Evolutionary conservation across 2,888 invertebrate species (phyloP), one percentile per base, ranked within the genome.

Genomic region (Petrolisthes manimaculis): DNA sequence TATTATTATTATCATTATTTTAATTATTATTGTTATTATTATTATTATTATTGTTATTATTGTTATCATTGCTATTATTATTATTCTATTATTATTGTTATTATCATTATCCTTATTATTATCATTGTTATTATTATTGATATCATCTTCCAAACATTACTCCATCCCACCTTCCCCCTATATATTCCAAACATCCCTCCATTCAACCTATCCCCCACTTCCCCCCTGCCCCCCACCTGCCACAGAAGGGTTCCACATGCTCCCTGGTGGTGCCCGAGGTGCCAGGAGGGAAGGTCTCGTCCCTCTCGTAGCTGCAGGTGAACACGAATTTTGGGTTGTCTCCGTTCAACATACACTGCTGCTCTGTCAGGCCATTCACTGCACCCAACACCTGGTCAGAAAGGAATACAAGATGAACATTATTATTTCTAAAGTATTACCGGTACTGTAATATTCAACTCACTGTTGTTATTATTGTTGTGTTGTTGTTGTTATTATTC

Each of bases 231-330:
- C 21, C 56, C 14, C 56, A 87, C 87, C 87, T 87, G 24, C 87
- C 87, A 55, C 87, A 87, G 55, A 69, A 87, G 12, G 87, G 83
- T 21, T 51, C 67, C 18, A 78, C 51, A 1, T 71, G 21, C 5
- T 69, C 79, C n/a, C 83, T 69, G 21, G 54, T 14, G 9, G 5
- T 51, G 3, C 83, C 83, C 3, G 12, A 8, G 5, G 3, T 24
- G 4, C 83, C 83, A 3, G 61, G 83, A 3, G 75, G 83, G 5
- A 18, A 4, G 14, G 14, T 53, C 9, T 69, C 78, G 14, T 78
- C 21, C 5, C 8, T 53, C 56, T 87, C 87, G 67, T 54, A 87
- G 54, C 55, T 69, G 2, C 24, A 5, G 9, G 54, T 1, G 5
- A 53, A 74, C 21, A 3, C 14, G 78, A 69, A 53, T 4, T 75